These are phyloP conservation scores for Dasysyrphus albostriatus DNA, from an alignment of 2,888 invertebrate genomes.

Conservation along the genomic window DNA sequence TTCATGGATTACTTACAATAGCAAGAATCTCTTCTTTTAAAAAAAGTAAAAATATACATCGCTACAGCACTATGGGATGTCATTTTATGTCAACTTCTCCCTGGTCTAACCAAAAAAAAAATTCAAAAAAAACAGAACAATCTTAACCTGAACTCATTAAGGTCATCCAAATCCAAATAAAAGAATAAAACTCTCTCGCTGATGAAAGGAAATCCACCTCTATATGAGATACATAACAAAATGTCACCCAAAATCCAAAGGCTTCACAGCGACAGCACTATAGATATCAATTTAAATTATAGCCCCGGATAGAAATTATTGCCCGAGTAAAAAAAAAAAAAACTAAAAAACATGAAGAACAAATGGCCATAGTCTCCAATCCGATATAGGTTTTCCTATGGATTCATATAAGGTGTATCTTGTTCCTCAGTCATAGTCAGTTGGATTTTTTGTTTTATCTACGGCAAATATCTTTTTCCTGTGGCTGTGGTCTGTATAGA, in stretches of 20 bases:
- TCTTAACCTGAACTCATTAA: constrained; percentile 72
- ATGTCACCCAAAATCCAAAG: constrained; percentile 70
- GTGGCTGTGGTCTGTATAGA: neutral
- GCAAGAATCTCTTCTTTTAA: neutral
- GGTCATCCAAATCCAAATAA: constrained; percentile 62
- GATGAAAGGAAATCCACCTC: constrained; percentile 69
- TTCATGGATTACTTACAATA: constrained; percentile 26
- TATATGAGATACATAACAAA: constrained; percentile 28
- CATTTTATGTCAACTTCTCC: constrained; percentile 54
- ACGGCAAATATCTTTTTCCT: constrained; percentile 68
- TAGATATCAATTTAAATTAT: constrained; percentile 75
- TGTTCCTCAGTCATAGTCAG: neutral
- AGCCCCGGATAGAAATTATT: constrained; percentile 60
- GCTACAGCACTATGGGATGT: constrained; percentile 62
- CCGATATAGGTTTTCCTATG: constrained; percentile 3
- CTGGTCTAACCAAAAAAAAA: constrained; percentile 3
- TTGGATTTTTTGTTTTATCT: constrained; percentile 62
- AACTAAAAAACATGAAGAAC: constrained; percentile 17
- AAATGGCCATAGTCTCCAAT: constrained; percentile 53
- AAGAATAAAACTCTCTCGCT: constrained; percentile 27
- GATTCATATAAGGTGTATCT: constrained; percentile 36
- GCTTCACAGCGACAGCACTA: constrained; percentile 48
- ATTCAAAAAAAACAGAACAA: constrained; percentile 24
- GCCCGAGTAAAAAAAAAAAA: constrained; percentile 44
- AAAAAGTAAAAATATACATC: constrained; percentile 56